Evolutionary conservation across 2,113 vertebrate species (phyloP).

Genomic region (Larimichthys crocea): DNA sequence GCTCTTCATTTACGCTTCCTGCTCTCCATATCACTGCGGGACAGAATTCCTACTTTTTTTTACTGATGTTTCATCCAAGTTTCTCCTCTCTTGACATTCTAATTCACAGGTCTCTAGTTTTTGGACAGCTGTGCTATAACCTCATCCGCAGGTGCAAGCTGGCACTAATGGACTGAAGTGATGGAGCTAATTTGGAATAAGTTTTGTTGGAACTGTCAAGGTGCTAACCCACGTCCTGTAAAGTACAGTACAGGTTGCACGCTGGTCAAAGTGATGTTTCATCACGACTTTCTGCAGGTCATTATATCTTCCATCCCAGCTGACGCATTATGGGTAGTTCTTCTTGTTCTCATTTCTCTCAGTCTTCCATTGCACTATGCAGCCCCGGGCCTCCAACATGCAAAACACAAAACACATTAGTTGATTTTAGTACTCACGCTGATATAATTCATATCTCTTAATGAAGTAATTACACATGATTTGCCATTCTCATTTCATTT

Average conservation of each 20-base stretch:
- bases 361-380: neutral
- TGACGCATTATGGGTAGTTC: neutral
- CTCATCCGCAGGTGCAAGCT: slow-evolving; percentile 16
- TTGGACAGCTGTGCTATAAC: neutral
- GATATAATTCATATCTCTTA: neutral
- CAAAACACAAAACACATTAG: neutral
- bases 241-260: neutral
- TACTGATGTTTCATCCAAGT: neutral
- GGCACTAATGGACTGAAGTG: neutral
- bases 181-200: neutral
- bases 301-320: neutral
- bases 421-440: neutral
- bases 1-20: slow-evolving; percentile 33
- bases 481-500: neutral
- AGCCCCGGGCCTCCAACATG: neutral
- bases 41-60: neutral
- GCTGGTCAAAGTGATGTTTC: neutral
- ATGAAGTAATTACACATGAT: neutral
- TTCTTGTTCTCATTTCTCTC: neutral
- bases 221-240: neutral
- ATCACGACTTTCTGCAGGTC: neutral
- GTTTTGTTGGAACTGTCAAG: neutral
- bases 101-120: slow-evolving; percentile 15
- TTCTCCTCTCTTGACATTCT: slow-evolving; percentile 16
- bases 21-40: slow-evolving; percentile 10